Conservation (phyloP, 2,113 vertebrate species). For the Gorilla gorilla region DNA sequence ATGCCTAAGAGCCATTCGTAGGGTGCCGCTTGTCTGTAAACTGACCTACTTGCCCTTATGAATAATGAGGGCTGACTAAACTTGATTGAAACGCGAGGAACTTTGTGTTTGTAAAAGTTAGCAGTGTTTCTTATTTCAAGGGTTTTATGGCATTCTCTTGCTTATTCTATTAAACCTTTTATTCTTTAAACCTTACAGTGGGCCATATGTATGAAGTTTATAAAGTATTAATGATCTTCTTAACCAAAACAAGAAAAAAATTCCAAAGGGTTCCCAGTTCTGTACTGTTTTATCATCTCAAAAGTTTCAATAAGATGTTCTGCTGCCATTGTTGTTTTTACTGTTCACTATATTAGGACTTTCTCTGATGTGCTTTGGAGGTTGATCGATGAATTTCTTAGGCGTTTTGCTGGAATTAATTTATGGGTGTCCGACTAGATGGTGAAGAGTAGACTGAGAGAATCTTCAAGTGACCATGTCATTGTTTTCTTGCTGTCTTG, state of each 20-base stretch:
- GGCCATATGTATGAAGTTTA: background rate
- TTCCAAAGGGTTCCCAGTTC: background rate
- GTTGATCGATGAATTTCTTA: background rate
- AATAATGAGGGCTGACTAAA: background rate
- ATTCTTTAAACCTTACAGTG: background rate
- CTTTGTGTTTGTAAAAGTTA: background rate
- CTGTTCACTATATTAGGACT: background rate
- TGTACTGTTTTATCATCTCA: background rate
- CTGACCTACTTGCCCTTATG: background rate
- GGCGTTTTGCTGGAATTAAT: background rate
- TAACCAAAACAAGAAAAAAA: background rate
- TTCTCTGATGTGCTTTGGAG: background rate
- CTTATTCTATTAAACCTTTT: background rate
- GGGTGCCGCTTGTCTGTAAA: background rate
- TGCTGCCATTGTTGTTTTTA: background rate
- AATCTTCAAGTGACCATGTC: background rate
- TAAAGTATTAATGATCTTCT: slow-evolving; percentile 1
- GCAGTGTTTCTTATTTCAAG: background rate
- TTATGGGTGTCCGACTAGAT: background rate
- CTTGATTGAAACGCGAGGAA: background rate
- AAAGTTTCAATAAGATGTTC: background rate
- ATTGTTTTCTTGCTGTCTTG: background rate
- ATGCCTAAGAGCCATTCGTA: slow-evolving; percentile 75
- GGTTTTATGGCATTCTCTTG: background rate
- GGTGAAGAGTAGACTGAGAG: background rate